phyloP scores from a whole-genome alignment of 2,797 vertebrate species.

The Heterohyrax brucei region DNA sequence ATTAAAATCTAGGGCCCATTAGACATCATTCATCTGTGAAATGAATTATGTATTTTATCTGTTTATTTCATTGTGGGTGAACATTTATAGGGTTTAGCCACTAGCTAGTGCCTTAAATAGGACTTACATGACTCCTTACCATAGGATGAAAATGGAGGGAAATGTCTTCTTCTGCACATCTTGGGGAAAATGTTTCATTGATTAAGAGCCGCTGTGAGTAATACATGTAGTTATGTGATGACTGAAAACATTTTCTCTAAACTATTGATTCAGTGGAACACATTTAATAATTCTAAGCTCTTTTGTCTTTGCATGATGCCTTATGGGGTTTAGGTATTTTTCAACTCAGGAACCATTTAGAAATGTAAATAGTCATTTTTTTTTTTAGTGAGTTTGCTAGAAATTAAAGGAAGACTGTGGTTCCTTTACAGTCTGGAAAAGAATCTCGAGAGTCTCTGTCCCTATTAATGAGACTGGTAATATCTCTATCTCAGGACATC shows the following conservation, averaged over 20 bases:
- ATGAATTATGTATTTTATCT: constrained; percentile 74
- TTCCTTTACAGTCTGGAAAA: not conserved
- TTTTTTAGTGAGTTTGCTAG: constrained; percentile 64
- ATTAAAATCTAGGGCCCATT: constrained; percentile 77
- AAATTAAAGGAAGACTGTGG: constrained; percentile 40
- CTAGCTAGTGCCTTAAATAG: constrained; percentile 58
- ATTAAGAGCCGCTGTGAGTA: constrained; percentile 74
- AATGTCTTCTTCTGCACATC: constrained; percentile 78
- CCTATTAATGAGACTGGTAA: not conserved
- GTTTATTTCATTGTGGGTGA: constrained; percentile 74
- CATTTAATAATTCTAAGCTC: constrained; percentile 70
- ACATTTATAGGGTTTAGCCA: constrained; percentile 60
- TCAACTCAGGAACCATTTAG: constrained; percentile 62
- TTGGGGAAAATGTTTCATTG: constrained; percentile 56
- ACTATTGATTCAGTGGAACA: constrained; percentile 74
- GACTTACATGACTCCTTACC: constrained; percentile 66
- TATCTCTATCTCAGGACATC: not conserved
- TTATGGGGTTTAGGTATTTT: constrained; percentile 74
- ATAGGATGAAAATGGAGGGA: constrained; percentile 72
- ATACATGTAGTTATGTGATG: constrained; percentile 65
- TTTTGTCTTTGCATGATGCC: constrained; percentile 79
- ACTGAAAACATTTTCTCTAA: constrained; percentile 67
- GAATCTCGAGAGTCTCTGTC: not conserved
- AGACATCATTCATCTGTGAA: constrained; percentile 73
- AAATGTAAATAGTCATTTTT: constrained; percentile 56